Conservation (phyloP, 1,140 invertebrate genomes). For the Bombus impatiens region DNA sequence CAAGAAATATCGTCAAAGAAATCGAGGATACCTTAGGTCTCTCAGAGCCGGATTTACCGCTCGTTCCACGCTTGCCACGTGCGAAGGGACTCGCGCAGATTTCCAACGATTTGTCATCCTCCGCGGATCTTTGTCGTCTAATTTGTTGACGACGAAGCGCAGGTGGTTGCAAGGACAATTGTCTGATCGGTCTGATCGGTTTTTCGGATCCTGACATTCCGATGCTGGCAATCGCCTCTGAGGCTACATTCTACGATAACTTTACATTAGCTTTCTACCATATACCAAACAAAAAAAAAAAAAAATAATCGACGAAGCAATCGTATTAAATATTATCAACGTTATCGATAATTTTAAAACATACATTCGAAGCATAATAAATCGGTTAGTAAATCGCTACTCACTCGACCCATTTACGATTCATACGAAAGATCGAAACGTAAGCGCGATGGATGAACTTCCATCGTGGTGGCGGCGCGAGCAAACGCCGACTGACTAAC, state of each 20-base stretch:
- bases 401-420: slow-evolving; percentile 3
- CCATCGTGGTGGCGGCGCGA: slow-evolving; percentile 66
- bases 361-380: background rate
- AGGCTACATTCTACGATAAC: slow-evolving; percentile 27
- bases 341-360: too few species aligned
- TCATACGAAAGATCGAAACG: background rate
- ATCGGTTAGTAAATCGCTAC: background rate
- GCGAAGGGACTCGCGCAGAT: slow-evolving; percentile 57
- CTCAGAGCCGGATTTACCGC: slow-evolving; percentile 40
- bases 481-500: slow-evolving; percentile 75
- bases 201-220: slow-evolving; percentile 54
- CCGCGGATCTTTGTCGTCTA: slow-evolving; percentile 77
- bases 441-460: slow-evolving; percentile 20
- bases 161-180: slow-evolving; percentile 76
- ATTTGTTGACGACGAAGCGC: slow-evolving; percentile 68
- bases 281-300: too few species aligned
- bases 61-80: slow-evolving; percentile 42
- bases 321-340: background rate
- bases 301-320: too few species aligned
- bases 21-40: slow-evolving; percentile 56
- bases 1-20: background rate
- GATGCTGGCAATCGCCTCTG: background rate
- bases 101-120: slow-evolving; percentile 70
- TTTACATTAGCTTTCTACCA: background rate
- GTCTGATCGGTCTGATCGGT: slow-evolving; percentile 69